Base-by-base conservation (phyloP, 2,888 invertebrate genomes). In the Tiliacea aurago region DNA sequence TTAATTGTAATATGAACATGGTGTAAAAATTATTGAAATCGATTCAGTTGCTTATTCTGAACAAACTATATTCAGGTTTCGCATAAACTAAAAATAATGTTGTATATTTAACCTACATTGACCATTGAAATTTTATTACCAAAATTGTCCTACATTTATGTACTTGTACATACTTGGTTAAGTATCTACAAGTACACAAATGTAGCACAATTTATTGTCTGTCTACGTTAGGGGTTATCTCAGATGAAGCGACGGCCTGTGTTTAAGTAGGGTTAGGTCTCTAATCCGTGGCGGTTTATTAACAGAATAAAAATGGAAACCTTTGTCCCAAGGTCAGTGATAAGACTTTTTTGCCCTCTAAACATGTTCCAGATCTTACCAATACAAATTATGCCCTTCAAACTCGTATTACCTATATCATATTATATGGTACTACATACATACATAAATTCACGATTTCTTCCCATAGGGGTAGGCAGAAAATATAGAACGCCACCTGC, bases 241-340 rank as follows among this genome's bases (percentile, higher is more conserved):
- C 9, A 23, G 23, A 55, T 43, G 13, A 49, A 70, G 47, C n/a
- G 23, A 58, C 62, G 43, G 33, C 23, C 55, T 78, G 67, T 56
- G 45, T 37, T 70, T 70, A 18, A 70, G 67, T 63, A 45, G 45
- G 67, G 37, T 69, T 53, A 55, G 51, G 23, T 68, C 37, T 33
- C 33, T 51, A 47, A 51, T 58, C 28, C 23, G 3, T 18, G 41
- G 49, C 11, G n/a, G 43, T 56, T 56, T 68, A 70, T 76, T 56
- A 56, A 49, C 15, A 64, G 15, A 33, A 70, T 15, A 45, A 20
- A 15, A 33, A 59, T 18, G 33, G 10, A 15, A 59, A 18, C 49
- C 47, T 61, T 59, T 33, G 45, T 43, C 13, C n/a, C 1, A 23
- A 6, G 45, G 20, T 41, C 58, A 33, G 18, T n/a, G 20, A 53